Percentiles rank a stretch among this genome's conserved stretches.
These are phyloP conservation scores for Apostichopus parvimensis DNA, from an alignment of 35 echinoderm and acorn worm genomes.

Conservation along the genomic window DNA sequence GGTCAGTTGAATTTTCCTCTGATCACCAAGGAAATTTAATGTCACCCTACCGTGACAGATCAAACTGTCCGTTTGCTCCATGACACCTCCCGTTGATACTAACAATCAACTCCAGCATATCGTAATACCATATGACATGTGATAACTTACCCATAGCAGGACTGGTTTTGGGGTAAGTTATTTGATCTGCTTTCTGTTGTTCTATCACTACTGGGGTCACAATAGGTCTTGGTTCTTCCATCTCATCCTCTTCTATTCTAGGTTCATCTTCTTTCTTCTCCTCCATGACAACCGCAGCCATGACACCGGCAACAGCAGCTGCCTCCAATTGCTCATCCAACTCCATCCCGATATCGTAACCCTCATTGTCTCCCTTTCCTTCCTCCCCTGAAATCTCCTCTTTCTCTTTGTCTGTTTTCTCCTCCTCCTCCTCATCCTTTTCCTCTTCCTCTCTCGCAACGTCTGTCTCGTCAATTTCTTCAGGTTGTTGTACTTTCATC, in stretches of 20 bases:
- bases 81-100: no score
- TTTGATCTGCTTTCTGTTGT: background rate
- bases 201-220: background rate
- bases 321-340: slow-evolving; percentile 4
- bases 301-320: slow-evolving; percentile 17
- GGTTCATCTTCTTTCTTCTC: slow-evolving; percentile 10
- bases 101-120: no score
- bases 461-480: background rate
- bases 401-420: background rate
- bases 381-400: background rate
- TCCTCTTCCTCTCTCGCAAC: background rate
- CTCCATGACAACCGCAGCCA: slow-evolving; percentile 25
- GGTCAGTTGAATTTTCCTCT: no score
- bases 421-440: background rate
- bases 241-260: background rate
- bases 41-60: no score
- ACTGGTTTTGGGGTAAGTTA: background rate
- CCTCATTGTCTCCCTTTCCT: background rate
- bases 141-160: background rate
- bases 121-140: background rate
- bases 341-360: background rate
- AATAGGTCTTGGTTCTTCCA: background rate
- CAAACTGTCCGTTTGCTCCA: no score
- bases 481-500: background rate
- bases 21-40: no score